These are phyloP conservation scores for Drosophila quadrilineata DNA, from an alignment of 1,140 invertebrate genomes.

Conservation along the genomic window DNA sequence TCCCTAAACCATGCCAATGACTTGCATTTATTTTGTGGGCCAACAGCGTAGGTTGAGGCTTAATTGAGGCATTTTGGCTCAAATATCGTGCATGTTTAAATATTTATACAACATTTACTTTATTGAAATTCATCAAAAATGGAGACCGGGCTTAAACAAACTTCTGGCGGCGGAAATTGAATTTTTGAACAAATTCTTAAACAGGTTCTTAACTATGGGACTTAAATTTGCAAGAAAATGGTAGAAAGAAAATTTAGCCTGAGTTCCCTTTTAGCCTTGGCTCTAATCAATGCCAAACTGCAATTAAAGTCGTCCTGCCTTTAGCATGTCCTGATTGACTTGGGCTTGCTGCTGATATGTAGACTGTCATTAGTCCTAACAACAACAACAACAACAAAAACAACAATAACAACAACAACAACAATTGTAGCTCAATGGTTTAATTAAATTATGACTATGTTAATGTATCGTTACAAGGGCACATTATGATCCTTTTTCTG, in stretches of 20 bases:
- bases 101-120: constrained; percentile 17
- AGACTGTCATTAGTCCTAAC: constrained; percentile 27
- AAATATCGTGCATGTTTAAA: constrained; percentile 10
- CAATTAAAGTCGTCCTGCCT: neutral
- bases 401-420: constrained; percentile 1
- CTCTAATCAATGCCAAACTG: constrained; percentile 4
- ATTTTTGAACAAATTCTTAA: constrained; percentile 2
- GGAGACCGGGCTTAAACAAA: too few relatives aligned
- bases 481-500: constrained; percentile 22
- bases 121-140: neutral
- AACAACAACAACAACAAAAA: constrained; percentile 10
- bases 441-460: constrained; percentile 77
- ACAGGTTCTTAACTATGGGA: too few relatives aligned
- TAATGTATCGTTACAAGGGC: constrained; percentile 72
- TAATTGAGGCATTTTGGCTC: constrained; percentile 5
- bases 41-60: neutral
- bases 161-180: too few relatives aligned
- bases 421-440: constrained; percentile 21
- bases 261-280: too few relatives aligned
- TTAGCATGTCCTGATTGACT: neutral
- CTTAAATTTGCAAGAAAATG: too few relatives aligned
- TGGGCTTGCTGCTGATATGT: constrained; percentile 8
- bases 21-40: constrained; percentile 11
- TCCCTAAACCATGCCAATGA: constrained; percentile 6
- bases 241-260: neutral